These are phyloP conservation scores for rabbit (Oryctolagus cuniculus) DNA, from an alignment of 2,113 vertebrate species.

Conservation along the genomic window mOryCun1.1 NC_091441.1:30881001-30881500, in stretches of 20 bases:
- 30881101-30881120: neutral
- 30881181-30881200: neutral
- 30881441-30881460: neutral
- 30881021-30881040: neutral
- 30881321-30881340: constrained; percentile 8
- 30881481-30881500: neutral
- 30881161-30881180: neutral
- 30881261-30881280: neutral
- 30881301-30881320: neutral
- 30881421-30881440: neutral
- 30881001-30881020: neutral
- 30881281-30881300: constrained; percentile 8
- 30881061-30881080: neutral
- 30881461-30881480: neutral
- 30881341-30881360: neutral
- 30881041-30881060: neutral
- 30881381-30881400: neutral
- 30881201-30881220: neutral
- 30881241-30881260: neutral
- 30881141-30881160: neutral
- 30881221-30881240: neutral
- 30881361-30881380: neutral
- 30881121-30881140: neutral
- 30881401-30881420: neutral
- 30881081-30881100: neutral